phyloP scores from a whole-genome alignment of 2,113 vertebrate genomes.

The Ictidomys tridecemlineatus region DNA sequence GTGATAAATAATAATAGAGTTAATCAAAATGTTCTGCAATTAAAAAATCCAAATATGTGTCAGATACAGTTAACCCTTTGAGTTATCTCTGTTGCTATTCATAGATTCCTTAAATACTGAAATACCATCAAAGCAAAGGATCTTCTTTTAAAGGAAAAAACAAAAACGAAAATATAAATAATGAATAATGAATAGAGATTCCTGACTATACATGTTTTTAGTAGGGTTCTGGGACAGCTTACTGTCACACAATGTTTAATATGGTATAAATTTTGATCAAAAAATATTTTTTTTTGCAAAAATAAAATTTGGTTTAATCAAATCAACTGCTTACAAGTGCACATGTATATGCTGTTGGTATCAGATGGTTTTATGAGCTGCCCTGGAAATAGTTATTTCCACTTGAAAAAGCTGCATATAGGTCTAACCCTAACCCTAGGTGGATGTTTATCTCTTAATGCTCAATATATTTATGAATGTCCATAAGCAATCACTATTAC shows the following conservation, averaged over 20 bases:
- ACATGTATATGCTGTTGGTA: slow-evolving; percentile 47
- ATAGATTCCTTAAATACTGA: background rate
- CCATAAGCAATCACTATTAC: background rate
- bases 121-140: slow-evolving; percentile 35
- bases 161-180: background rate
- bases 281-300: slow-evolving; percentile 64
- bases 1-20: background rate
- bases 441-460: slow-evolving; percentile 9
- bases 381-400: slow-evolving; percentile 60
- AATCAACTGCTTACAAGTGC: background rate
- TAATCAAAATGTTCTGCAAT: background rate
- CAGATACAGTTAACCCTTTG: background rate
- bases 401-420: slow-evolving; percentile 45
- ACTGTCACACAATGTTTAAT: slow-evolving; percentile 42
- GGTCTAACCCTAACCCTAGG: background rate
- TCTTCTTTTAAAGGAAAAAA: background rate
- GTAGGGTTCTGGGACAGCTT: background rate
- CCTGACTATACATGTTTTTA: slow-evolving; percentile 22
- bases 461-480: background rate
- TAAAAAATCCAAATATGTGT: slow-evolving; percentile 15
- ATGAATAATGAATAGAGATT: slow-evolving; percentile 1
- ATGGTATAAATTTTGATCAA: slow-evolving; percentile 43
- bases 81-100: background rate
- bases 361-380: slow-evolving; percentile 20
- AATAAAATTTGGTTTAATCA: slow-evolving; percentile 55